Evolutionary conservation across 2,113 vertebrate species (phyloP).

Genomic region (Miniopterus natalensis): DNA sequence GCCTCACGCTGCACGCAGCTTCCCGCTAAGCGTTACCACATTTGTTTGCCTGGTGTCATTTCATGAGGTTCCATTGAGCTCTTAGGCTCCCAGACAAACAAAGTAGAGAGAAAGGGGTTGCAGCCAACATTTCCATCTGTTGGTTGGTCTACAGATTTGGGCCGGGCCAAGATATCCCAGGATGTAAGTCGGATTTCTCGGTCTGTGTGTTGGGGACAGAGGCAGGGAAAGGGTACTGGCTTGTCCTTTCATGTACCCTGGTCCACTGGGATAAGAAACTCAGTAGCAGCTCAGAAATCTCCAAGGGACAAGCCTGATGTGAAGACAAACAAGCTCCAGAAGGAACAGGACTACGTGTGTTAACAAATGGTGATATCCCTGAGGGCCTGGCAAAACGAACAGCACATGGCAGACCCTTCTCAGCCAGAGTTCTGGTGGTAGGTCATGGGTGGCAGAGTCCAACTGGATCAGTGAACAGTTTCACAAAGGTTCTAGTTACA

Average conservation of each 20-base stretch:
- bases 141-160: not conserved
- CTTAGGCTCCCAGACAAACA: not conserved
- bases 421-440: not conserved
- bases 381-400: not conserved
- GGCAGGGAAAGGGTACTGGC: not conserved
- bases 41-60: constrained; percentile 29
- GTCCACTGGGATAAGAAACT: not conserved
- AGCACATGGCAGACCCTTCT: not conserved
- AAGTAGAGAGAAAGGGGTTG: not conserved
- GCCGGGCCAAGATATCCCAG: not conserved
- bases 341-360: not conserved
- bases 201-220: not conserved
- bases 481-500: not conserved
- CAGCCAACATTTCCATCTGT: not conserved
- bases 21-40: constrained; percentile 43
- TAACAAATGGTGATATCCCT: not conserved
- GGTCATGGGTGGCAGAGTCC: not conserved
- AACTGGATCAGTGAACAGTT: not conserved
- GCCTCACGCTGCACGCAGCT: not conserved
- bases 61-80: not conserved
- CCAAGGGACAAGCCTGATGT: not conserved
- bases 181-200: not conserved
- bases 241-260: not conserved
- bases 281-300: not conserved
- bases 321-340: not conserved